Percentiles rank a stretch among this genome's conserved stretches.
phyloP scores from a whole-genome alignment of 1,140 invertebrate species.

The Macrostomum lignano region DNA sequence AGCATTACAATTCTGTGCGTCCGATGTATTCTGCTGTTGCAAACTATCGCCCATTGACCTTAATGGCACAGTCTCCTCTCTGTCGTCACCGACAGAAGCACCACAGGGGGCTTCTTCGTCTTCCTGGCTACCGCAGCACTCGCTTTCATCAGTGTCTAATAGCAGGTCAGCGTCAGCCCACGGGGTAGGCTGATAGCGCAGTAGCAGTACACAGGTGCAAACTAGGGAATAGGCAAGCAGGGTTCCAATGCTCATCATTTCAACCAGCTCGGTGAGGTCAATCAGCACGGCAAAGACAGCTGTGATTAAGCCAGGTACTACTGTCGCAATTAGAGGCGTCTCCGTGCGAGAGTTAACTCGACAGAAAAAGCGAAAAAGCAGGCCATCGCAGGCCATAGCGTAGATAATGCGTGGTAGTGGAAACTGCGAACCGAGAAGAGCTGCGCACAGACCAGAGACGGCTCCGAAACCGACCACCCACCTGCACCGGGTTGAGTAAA shows the following conservation, averaged over 20 bases:
- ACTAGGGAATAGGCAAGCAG: conserved; percentile 64
- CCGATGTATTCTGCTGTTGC: not conserved
- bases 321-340: conserved; percentile 51
- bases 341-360: conserved; percentile 46
- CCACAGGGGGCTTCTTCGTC: not conserved
- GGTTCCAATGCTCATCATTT: conserved; percentile 73
- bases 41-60: not conserved
- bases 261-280: conserved; percentile 51
- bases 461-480: conserved; percentile 18
- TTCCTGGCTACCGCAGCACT: not conserved
- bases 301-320: conserved; percentile 45
- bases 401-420: conserved; percentile 73
- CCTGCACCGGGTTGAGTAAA: too few relatives aligned
- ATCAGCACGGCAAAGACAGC: conserved; percentile 48
- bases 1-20: not conserved
- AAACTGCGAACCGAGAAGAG: conserved; percentile 65
- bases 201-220: conserved; percentile 53
- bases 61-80: not conserved
- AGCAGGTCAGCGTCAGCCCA: conserved; percentile 6
- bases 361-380: conserved; percentile 49
- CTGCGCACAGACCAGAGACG: conserved; percentile 13
- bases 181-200: conserved; percentile 34
- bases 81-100: not conserved
- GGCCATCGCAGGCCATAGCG: conserved; percentile 61
- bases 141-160: not conserved